Evolutionary conservation across 2,888 invertebrate genomes (phyloP).

Genomic region (Drosophila nr. perissopoda): DNA sequence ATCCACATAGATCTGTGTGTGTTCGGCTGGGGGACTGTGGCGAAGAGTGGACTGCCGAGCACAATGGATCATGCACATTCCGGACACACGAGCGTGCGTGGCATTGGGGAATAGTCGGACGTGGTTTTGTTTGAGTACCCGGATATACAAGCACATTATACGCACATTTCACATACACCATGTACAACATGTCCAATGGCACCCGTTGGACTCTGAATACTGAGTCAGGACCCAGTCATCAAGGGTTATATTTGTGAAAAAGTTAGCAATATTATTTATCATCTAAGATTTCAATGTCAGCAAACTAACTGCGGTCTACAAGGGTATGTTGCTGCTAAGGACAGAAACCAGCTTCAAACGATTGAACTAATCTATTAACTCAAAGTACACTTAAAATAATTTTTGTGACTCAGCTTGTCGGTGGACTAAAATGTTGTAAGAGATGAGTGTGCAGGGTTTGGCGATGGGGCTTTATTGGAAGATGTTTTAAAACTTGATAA

Average conservation of each 20-base stretch:
- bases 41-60: neutral
- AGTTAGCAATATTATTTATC: neutral
- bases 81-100: conserved; percentile 37
- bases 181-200: neutral
- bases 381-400: too few relatives aligned
- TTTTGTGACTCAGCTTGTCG: too few relatives aligned
- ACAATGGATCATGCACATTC: conserved; percentile 38
- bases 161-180: neutral
- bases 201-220: neutral
- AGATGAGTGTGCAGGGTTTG: too few relatives aligned
- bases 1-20: neutral
- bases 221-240: neutral
- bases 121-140: conserved; percentile 9
- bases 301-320: neutral
- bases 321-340: neutral
- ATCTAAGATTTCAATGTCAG: neutral
- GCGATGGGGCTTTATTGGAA: neutral
- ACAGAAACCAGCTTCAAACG: too few relatives aligned
- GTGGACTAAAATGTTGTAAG: too few relatives aligned
- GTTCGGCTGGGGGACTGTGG: neutral
- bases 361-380: too few relatives aligned
- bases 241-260: neutral
- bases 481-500: neutral
- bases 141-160: neutral
- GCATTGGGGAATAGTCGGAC: conserved; percentile 28